These are phyloP conservation scores for Nibea albiflora DNA, from an alignment of 2,113 vertebrate genomes.

Conservation along the genomic window DNA sequence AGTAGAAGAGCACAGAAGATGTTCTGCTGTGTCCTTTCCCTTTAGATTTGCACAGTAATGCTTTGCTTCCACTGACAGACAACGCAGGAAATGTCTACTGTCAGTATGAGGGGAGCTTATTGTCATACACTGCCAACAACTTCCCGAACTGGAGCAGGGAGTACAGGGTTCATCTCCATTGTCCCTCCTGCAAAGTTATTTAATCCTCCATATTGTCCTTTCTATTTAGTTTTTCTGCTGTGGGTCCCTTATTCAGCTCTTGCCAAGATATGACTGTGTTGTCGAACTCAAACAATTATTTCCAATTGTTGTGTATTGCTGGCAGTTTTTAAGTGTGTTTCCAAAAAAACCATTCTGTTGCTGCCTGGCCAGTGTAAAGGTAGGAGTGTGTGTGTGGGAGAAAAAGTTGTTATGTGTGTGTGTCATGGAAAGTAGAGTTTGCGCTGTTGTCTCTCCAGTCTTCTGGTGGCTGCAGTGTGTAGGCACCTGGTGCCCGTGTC, in stretches of 20 bases:
- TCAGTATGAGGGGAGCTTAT: conserved; percentile 47
- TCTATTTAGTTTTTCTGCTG: conserved; percentile 54
- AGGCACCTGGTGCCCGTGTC: conserved; percentile 1
- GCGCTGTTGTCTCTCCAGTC: background rate
- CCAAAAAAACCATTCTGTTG: conserved; percentile 28
- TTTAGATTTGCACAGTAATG: conserved; percentile 27
- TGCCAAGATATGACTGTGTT: conserved; percentile 65
- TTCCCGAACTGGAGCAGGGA: conserved; percentile 63
- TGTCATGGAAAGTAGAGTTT: conserved; percentile 4
- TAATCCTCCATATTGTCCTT: conserved; percentile 66
- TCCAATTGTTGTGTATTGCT: conserved; percentile 27
- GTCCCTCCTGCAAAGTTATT: conserved; percentile 62
- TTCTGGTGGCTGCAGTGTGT: background rate
- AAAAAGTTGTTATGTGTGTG: background rate
- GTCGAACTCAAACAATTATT: conserved; percentile 39
- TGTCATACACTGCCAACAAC: conserved; percentile 70
- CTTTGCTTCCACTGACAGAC: conserved; percentile 43
- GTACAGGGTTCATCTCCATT: conserved; percentile 68
- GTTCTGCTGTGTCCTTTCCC: conserved; percentile 11
- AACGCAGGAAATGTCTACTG: conserved; percentile 64
- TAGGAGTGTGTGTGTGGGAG: background rate
- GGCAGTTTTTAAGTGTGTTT: conserved; percentile 27
- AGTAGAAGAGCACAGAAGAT: background rate
- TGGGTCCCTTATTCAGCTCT: conserved; percentile 50
- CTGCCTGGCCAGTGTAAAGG: conserved; percentile 20